Evolutionary conservation across 1,140 invertebrate species (phyloP), one percentile per base, ranked within the genome.

Genomic region (Drosophila orena): DNA sequence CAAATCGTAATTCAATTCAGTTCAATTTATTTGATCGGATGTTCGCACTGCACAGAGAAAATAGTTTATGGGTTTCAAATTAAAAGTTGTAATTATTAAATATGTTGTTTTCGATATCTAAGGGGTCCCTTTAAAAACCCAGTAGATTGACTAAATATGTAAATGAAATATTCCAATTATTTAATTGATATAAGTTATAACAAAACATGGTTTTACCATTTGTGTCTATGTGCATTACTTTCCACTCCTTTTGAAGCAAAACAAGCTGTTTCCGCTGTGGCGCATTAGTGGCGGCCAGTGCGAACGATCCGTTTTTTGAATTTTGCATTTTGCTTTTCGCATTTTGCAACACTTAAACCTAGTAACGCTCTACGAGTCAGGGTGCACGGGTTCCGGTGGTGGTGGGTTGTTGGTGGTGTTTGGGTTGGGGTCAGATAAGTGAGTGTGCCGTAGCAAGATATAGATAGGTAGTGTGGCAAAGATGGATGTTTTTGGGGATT

Each of bases 1-100:
- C 76, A 85, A 77, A 86, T 76, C 54, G 50, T 30, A 78, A 69
- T 70, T 70, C 66, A 70, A 56, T 69, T 69, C 20, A 68, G 56
- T 58, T 64, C 47, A 66, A 62, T 64, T 86, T 38, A 57, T 47
- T 50, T 22, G 40, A 54, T 73, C 35, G 43, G 30, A 49, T n/a
- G 42, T 47, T 55, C 58, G 52, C 71, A 74, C 42, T 61, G 70
- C 37, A 38, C 27, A 35, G 22, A 11, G 10, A 27, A 22, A 56
- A 11, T 4, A 38, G n/a, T 27, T 22, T n/a, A 2, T 15, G 8
- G 4, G n/a, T 17, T 11, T 4, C 6, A 2, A 17, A 11, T 11
- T 10, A 10, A 4, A 30, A 15, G 8, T 10, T 11, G 15, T 0
- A 4, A 6, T 22, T 46, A 22, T 2, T 30, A 30, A 0, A 10